Evolutionary conservation across 1,140 invertebrate species (phyloP).

Genomic region (Pachyrhynchus sulphureomaculatus): DNA sequence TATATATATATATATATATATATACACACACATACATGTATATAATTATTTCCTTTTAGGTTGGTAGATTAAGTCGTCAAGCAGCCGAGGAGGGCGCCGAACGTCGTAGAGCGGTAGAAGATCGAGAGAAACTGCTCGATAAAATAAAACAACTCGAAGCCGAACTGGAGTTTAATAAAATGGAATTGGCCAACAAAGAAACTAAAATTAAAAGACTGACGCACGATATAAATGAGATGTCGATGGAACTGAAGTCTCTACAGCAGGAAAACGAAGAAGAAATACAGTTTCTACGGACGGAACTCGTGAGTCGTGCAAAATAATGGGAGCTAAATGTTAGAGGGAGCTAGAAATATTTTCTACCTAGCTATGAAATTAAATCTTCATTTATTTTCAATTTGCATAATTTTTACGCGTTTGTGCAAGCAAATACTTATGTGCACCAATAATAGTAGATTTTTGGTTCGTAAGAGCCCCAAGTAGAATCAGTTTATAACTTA

Average conservation of each 20-base stretch:
- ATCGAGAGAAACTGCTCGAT: conserved; percentile 65
- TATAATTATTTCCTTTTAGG: too few species aligned
- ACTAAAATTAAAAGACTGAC: conserved; percentile 63
- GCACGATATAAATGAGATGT: conserved; percentile 65
- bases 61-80: conserved; percentile 73
- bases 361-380: too few species aligned
- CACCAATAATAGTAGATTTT: too few species aligned
- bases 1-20: too few species aligned
- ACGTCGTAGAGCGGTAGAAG: conserved; percentile 69
- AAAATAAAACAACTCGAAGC: conserved; percentile 65
- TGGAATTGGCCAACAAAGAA: conserved; percentile 70
- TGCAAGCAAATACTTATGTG: too few species aligned
- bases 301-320: conserved; percentile 65
- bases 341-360: neutral
- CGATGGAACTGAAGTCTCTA: conserved; percentile 61
- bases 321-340: conserved; percentile 31
- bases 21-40: too few species aligned
- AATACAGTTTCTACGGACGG: conserved; percentile 60
- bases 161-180: conserved; percentile 68
- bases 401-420: too few species aligned
- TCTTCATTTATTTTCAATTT: too few species aligned
- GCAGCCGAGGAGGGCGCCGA: conserved; percentile 79
- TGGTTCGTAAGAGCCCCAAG: too few species aligned
- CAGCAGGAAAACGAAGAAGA: conserved; percentile 63
- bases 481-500: too few species aligned